Percentiles rank a stretch among this genome's conserved stretches.
Conservation (phyloP, 1,140 invertebrate species). For the Ceratina calcarata region DNA sequence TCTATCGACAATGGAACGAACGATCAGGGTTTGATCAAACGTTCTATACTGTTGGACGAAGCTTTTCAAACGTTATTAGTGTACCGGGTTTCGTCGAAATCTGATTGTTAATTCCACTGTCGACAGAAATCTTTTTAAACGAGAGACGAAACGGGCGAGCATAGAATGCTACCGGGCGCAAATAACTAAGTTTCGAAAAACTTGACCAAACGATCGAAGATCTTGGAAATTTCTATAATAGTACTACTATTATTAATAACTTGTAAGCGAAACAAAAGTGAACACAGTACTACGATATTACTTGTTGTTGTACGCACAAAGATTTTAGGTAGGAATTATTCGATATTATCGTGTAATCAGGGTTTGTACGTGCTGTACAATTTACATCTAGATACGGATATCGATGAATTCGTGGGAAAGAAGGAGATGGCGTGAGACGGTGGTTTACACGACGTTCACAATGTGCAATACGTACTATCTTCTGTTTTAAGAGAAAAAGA, state of each 20-base stretch:
- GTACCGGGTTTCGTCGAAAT: no score
- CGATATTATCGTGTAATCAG: slow-evolving; percentile 58
- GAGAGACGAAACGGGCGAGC: not conserved
- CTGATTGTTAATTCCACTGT: no score
- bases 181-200: slow-evolving; percentile 30
- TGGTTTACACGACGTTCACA: not conserved
- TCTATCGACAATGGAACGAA: not conserved
- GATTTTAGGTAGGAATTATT: slow-evolving; percentile 52
- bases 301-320: slow-evolving; percentile 59
- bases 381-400: slow-evolving; percentile 42
- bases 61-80: no score
- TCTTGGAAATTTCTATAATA: slow-evolving; percentile 42
- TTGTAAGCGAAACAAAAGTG: slow-evolving; percentile 26
- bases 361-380: slow-evolving; percentile 45
- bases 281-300: slow-evolving; percentile 32
- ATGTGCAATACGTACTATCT: slow-evolving; percentile 9
- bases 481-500: not conserved
- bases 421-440: not conserved
- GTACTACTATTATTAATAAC: slow-evolving; percentile 35
- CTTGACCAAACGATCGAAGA: slow-evolving; percentile 47
- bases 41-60: not conserved
- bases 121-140: no score
- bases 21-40: not conserved
- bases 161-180: not conserved
- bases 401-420: not conserved